phyloP scores from a whole-genome alignment of 1,140 invertebrate genomes.

The Ostrea denselamellosa region DNA sequence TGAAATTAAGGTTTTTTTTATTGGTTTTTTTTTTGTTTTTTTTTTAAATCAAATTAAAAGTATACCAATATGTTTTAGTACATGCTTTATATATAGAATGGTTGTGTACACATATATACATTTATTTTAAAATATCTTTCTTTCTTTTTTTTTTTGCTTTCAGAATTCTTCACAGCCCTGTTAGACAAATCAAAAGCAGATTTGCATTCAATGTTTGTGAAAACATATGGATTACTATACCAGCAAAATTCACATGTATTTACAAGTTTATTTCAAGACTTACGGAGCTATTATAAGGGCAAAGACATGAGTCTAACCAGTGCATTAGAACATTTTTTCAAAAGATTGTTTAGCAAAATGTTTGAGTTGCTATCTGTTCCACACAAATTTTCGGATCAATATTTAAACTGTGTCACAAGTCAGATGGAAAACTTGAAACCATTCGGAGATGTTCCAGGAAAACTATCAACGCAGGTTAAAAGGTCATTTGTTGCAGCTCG shows the following conservation, averaged over 20 bases:
- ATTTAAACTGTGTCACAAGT: constrained; percentile 91
- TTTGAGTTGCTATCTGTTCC: constrained; percentile 94
- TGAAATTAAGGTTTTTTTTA: too few species aligned
- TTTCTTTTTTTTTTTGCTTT: constrained; percentile 62
- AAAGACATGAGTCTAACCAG: constrained; percentile 88
- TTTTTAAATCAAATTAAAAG: too few species aligned
- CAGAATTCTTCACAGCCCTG: constrained; percentile 92
- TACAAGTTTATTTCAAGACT: constrained; percentile 91
- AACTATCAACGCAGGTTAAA: constrained; percentile 92
- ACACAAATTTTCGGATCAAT: constrained; percentile 91
- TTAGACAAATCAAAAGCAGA: constrained; percentile 89
- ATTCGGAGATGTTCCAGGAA: constrained; percentile 95
- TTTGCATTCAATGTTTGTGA: constrained; percentile 96
- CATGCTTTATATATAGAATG: too few species aligned
- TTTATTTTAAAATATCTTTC: not conserved
- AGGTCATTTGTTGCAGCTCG: constrained; percentile 95
- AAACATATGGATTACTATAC: constrained; percentile 96
- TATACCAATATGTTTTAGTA: too few species aligned
- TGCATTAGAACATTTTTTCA: constrained; percentile 95
- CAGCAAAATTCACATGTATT: constrained; percentile 96
- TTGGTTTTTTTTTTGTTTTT: too few species aligned
- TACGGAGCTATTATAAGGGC: constrained; percentile 91
- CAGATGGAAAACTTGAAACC: constrained; percentile 95
- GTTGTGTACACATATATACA: not conserved
- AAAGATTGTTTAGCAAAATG: constrained; percentile 95